Evolutionary conservation across 2,797 vertebrate species (phyloP).

Genomic region (Phoeniculus purpureus): DNA sequence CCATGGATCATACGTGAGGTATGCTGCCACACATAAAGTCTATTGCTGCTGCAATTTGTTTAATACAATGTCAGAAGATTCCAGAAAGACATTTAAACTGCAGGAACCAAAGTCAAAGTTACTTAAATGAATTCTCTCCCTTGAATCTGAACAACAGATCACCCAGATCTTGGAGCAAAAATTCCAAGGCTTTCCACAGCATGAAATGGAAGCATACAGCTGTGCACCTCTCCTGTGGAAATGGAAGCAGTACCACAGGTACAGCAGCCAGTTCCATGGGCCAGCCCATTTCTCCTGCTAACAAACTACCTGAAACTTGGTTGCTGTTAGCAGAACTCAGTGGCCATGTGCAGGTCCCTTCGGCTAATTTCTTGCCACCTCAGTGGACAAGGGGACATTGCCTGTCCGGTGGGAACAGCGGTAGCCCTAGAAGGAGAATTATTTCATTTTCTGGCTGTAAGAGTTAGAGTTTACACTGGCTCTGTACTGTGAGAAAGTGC

Average conservation of each 20-base stretch:
- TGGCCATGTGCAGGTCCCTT: background rate
- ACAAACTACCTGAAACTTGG: background rate
- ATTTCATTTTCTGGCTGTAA: background rate
- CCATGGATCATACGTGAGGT: background rate
- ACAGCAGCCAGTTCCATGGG: background rate
- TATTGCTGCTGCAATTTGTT: background rate
- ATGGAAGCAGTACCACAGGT: background rate
- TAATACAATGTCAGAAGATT: background rate
- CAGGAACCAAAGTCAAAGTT: background rate
- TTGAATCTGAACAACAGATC: background rate
- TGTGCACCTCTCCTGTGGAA: background rate
- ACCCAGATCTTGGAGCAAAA: background rate
- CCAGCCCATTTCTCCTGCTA: background rate
- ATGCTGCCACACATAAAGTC: background rate
- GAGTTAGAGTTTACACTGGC: background rate
- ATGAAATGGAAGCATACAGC: background rate
- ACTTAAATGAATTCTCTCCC: background rate
- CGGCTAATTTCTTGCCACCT: fast-evolving
- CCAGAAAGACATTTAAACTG: background rate
- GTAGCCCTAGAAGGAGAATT: background rate
- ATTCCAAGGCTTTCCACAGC: background rate
- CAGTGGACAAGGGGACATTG: background rate
- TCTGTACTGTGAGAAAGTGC: background rate
- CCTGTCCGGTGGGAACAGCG: background rate
- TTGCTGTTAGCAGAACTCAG: background rate